Percentiles rank a stretch among this genome's conserved stretches.
phyloP scores from a whole-genome alignment of 1,140 invertebrate genomes.

The Pogonomyrmex californicus region DNA sequence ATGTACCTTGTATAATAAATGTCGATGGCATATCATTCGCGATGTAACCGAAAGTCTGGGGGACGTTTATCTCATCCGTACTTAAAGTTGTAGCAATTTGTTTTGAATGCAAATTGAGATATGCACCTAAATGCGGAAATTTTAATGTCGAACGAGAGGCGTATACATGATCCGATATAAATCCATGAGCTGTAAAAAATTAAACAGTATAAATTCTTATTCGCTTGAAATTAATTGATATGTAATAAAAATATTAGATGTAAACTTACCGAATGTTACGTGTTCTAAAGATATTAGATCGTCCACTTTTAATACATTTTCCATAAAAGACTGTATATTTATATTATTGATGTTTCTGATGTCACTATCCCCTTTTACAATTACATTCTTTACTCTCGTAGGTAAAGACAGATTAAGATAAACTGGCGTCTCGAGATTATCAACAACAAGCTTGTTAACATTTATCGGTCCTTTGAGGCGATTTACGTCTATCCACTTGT shows the following conservation, averaged over 20 bases:
- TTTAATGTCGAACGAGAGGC: constrained; percentile 15
- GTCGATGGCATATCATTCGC: not conserved
- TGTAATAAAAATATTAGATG: not conserved
- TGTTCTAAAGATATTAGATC: constrained; percentile 72
- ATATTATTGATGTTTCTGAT: constrained; percentile 73
- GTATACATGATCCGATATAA: constrained; percentile 34
- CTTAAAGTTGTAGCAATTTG: constrained; percentile 44
- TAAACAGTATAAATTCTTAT: constrained; percentile 4
- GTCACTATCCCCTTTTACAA: constrained; percentile 65
- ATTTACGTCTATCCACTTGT: constrained; percentile 62
- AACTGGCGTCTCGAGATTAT: constrained; percentile 46
- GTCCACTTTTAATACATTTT: constrained; percentile 69
- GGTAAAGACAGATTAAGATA: constrained; percentile 66
- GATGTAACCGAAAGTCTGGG: constrained; percentile 13
- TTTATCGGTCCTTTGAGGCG: constrained; percentile 63
- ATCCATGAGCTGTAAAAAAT: constrained; percentile 45
- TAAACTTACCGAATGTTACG: constrained; percentile 74
- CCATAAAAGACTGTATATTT: constrained; percentile 70
- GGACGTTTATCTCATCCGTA: constrained; percentile 33
- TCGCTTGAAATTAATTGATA: not conserved
- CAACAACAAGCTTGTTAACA: constrained; percentile 57
- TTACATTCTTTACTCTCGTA: constrained; percentile 65
- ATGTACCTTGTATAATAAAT: constrained; percentile 55
- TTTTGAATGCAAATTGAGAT: constrained; percentile 52
- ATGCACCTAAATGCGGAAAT: not conserved